Percentiles rank a stretch among this genome's conserved stretches.
Evolutionary conservation across 2,797 vertebrate genomes (phyloP).

Genomic region (Parauchenoglanis ngamensis): DNA sequence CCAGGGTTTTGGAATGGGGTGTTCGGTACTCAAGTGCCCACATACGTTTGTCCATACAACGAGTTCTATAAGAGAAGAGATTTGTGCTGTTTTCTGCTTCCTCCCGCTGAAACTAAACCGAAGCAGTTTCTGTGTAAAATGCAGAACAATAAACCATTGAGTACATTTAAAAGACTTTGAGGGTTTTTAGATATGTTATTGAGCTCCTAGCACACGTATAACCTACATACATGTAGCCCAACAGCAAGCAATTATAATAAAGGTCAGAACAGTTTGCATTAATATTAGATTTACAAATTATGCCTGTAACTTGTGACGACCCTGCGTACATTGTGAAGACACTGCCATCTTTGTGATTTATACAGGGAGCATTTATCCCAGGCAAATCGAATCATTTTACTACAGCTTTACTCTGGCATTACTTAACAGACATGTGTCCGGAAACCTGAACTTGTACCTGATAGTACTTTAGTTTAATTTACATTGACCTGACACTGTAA

Average conservation of each 20-base stretch:
- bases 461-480: neutral
- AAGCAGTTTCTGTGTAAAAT: neutral
- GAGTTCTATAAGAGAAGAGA: no score
- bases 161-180: neutral
- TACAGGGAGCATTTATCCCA: neutral
- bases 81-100: neutral
- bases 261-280: neutral
- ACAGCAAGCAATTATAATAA: neutral
- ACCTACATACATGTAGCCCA: neutral
- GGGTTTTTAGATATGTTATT: neutral
- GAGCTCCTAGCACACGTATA: neutral
- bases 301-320: neutral
- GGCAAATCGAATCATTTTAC: constrained; percentile 1
- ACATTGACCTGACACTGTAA: neutral
- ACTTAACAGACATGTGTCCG: neutral
- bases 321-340: neutral
- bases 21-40: no score
- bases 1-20: no score
- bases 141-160: neutral
- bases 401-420: neutral
- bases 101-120: neutral
- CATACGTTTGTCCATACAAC: no score
- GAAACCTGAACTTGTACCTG: neutral
- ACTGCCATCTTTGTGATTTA: neutral
- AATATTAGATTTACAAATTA: neutral